These are phyloP conservation scores for Odocoileus hemionus DNA, from an alignment of 2,113 vertebrate genomes.

Conservation along the genomic window DNA sequence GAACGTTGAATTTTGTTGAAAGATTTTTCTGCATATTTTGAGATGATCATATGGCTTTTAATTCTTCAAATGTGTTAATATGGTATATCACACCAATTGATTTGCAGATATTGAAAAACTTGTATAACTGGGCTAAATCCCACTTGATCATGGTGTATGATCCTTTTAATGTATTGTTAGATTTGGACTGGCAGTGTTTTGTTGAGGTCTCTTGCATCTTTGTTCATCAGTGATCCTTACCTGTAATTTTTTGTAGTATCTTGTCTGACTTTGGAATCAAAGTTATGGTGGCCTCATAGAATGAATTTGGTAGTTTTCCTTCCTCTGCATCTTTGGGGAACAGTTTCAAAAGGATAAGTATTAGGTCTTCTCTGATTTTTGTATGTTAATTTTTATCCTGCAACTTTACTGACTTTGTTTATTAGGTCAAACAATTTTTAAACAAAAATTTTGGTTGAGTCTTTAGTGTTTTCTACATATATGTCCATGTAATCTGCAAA, in stretches of 20 bases:
- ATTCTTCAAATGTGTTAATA: background rate
- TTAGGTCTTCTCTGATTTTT: background rate
- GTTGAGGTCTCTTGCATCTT: background rate
- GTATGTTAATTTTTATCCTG: background rate
- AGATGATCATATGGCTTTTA: background rate
- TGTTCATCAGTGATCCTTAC: background rate
- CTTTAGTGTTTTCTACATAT: background rate
- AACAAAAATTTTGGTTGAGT: background rate
- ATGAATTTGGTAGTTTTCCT: background rate
- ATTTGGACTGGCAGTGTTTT: background rate
- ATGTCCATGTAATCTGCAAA: background rate
- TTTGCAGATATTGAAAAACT: background rate
- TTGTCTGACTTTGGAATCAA: background rate
- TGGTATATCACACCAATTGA: background rate
- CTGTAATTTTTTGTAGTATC: background rate
- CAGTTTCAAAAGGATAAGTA: background rate
- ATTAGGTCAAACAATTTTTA: background rate
- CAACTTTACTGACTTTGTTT: background rate
- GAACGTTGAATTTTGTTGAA: background rate
- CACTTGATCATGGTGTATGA: background rate
- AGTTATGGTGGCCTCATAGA: background rate
- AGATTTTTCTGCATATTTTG: background rate
- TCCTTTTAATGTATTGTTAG: background rate
- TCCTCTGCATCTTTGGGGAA: background rate
- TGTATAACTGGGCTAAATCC: background rate